Percentiles rank a stretch among this genome's conserved stretches.
Evolutionary conservation across 2,797 vertebrate species (phyloP).

Genomic region (Scarus forsteni): DNA sequence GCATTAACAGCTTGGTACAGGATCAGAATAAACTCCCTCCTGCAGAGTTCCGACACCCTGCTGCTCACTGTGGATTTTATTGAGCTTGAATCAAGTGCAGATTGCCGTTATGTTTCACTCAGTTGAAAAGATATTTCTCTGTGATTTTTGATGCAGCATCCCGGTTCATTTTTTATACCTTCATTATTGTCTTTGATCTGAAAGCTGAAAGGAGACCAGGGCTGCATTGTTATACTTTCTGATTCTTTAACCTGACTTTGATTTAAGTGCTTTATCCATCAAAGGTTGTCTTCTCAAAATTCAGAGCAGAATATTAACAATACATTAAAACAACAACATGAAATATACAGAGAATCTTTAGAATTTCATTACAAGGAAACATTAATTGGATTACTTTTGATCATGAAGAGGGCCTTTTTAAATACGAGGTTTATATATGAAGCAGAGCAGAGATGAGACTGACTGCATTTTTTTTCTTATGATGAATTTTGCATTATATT

Average conservation of each 20-base stretch:
- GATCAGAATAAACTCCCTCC: constrained; percentile 32
- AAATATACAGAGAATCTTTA: constrained; percentile 1
- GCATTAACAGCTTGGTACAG: constrained; percentile 38
- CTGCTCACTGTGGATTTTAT: constrained; percentile 41
- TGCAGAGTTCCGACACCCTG: constrained; percentile 30
- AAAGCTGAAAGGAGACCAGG: constrained; percentile 35
- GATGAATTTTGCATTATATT: no score
- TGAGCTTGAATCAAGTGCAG: constrained; percentile 26
- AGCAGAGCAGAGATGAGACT: background rate
- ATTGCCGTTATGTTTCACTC: constrained; percentile 12
- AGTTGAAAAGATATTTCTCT: constrained; percentile 7
- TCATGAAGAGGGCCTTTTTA: background rate
- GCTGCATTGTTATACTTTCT: constrained; percentile 49
- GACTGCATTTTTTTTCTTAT: no score
- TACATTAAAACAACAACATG: constrained; percentile 17
- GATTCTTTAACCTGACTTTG: constrained; percentile 50
- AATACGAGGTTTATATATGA: background rate
- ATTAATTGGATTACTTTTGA: constrained; percentile 1
- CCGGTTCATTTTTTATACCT: constrained; percentile 25
- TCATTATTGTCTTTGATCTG: constrained; percentile 67
- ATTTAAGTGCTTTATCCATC: constrained; percentile 44
- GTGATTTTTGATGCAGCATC: constrained; percentile 17
- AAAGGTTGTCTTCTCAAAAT: constrained; percentile 14
- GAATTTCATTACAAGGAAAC: constrained; percentile 1
- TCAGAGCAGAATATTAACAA: constrained; percentile 29